Conservation (phyloP, 2,888 invertebrate genomes). For the Nomada hirtipes region DNA sequence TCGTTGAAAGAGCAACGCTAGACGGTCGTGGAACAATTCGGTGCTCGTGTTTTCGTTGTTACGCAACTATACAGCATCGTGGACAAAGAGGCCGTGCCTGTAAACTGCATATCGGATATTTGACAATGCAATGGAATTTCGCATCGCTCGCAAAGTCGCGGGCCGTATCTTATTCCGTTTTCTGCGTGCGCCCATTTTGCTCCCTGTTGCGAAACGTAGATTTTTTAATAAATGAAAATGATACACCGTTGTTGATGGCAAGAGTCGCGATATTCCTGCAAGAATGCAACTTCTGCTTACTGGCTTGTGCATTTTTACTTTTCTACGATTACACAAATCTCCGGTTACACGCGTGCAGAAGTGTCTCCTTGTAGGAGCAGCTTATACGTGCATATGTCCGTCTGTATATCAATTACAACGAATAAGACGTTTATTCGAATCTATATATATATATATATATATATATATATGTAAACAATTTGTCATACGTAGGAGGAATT, state of each 20-base stretch:
- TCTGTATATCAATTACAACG: slow-evolving; percentile 3
- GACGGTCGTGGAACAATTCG: neutral
- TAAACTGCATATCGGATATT: neutral
- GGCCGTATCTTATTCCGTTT: neutral
- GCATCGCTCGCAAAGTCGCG: neutral
- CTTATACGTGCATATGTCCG: neutral
- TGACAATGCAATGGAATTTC: neutral
- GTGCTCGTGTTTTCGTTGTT: slow-evolving; percentile 29
- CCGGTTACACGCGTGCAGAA: slow-evolving; percentile 21
- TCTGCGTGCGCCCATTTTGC: neutral
- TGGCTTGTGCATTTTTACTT: neutral
- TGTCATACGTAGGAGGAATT: too few species aligned
- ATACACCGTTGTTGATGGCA: neutral
- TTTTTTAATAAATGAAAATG: neutral
- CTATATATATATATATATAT: too few species aligned
- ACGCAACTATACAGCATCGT: slow-evolving; percentile 21
- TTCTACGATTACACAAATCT: slow-evolving; percentile 34
- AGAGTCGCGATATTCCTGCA: neutral
- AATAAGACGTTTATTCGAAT: too few species aligned
- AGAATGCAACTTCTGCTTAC: slow-evolving; percentile 17
- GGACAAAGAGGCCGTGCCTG: neutral
- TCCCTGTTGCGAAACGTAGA: neutral
- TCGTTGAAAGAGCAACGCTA: slow-evolving; percentile 33
- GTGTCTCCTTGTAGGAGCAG: slow-evolving; percentile 9
- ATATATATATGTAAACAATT: too few species aligned